Evolutionary conservation across 2,797 vertebrate species (phyloP).

Genomic region (Lophotriccus pileatus): DNA sequence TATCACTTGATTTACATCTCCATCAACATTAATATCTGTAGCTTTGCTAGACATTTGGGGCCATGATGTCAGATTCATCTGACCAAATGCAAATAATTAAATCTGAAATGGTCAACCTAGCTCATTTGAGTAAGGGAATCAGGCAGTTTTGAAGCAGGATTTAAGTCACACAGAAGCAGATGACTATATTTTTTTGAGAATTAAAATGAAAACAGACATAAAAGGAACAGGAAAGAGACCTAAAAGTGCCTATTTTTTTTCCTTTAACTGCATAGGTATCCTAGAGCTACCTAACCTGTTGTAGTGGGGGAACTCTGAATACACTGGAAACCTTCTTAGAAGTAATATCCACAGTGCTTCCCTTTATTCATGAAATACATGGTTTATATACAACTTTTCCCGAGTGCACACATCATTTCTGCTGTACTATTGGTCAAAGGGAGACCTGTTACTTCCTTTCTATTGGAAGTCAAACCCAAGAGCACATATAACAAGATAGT

Average conservation of each 20-base stretch:
- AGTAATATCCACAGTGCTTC: too few relatives aligned
- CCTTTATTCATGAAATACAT: too few relatives aligned
- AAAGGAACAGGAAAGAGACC: background rate
- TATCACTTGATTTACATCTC: background rate
- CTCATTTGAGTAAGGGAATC: background rate
- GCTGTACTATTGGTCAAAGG: too few relatives aligned
- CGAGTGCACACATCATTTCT: too few relatives aligned
- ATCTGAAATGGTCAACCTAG: background rate
- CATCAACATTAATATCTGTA: background rate
- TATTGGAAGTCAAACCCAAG: too few relatives aligned
- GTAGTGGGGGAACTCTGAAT: too few relatives aligned
- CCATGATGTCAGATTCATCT: accelerated
- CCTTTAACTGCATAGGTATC: background rate
- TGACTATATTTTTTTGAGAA: background rate
- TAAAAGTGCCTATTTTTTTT: background rate
- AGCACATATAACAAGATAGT: too few relatives aligned
- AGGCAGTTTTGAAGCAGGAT: background rate
- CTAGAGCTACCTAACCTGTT: background rate
- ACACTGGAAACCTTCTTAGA: too few relatives aligned
- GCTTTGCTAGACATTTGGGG: background rate
- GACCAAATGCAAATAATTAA: background rate
- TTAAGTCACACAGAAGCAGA: background rate
- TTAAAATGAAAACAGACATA: background rate
- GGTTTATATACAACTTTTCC: too few relatives aligned
- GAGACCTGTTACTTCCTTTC: too few relatives aligned